phyloP scores from a whole-genome alignment of 2,888 invertebrate species.

The Meliscaeva auricollis region DNA sequence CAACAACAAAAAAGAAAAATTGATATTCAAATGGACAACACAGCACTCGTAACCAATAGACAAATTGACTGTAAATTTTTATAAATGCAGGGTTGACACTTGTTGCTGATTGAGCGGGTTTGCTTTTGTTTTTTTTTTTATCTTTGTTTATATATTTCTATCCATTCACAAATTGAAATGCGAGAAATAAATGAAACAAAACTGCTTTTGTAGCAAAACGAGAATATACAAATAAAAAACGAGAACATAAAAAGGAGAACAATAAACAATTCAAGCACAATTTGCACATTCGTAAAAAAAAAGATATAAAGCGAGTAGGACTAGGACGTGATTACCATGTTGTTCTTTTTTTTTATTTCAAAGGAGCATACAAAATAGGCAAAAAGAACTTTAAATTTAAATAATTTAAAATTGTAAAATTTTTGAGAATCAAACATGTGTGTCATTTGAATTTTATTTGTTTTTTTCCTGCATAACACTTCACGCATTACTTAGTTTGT shows the following conservation, averaged over 20 bases:
- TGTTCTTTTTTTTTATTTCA: not conserved
- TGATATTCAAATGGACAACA: constrained; percentile 45
- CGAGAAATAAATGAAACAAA: constrained; percentile 15
- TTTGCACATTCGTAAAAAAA: constrained; percentile 67
- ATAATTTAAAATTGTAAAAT: too few relatives aligned
- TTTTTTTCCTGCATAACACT: too few relatives aligned
- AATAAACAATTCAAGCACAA: constrained; percentile 57
- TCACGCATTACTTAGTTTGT: too few relatives aligned
- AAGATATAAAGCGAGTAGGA: constrained; percentile 28
- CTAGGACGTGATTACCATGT: not conserved
- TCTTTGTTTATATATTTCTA: too few relatives aligned
- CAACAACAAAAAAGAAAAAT: constrained; percentile 29
- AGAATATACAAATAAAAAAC: not conserved
- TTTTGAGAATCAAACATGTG: too few relatives aligned
- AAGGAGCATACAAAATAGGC: not conserved
- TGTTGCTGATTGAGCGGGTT: constrained; percentile 64
- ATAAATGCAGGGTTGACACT: constrained; percentile 65
- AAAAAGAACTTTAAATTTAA: not conserved
- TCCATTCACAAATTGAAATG: constrained; percentile 56
- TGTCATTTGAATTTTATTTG: too few relatives aligned
- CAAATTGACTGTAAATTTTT: constrained; percentile 57
- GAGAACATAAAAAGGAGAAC: constrained; percentile 10
- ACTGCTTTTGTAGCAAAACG: constrained; percentile 1
- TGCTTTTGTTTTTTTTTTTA: not conserved
- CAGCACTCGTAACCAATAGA: constrained; percentile 29